These are phyloP conservation scores for Troides oblongomaculatus DNA, from an alignment of 2,888 invertebrate species.

Conservation along the genomic window DNA sequence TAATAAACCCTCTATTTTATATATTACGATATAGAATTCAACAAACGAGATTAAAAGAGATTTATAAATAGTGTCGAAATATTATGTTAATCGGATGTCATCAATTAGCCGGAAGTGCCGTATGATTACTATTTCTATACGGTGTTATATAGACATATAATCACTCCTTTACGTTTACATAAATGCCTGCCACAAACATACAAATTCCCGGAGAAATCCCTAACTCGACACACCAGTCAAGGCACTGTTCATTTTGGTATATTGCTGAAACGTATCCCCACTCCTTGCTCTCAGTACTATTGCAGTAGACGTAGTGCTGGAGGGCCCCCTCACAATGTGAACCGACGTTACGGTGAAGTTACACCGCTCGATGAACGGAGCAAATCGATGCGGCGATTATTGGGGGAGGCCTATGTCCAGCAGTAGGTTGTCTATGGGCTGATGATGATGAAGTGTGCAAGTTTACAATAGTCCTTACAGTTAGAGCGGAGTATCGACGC, in stretches of 20 bases:
- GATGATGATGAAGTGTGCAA: conserved; percentile 47
- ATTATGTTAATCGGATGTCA: conserved; percentile 58
- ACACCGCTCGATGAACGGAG: no score
- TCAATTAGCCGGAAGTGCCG: conserved; percentile 70
- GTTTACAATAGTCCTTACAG: conserved; percentile 65
- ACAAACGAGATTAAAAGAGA: conserved; percentile 66
- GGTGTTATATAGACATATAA: conserved; percentile 79
- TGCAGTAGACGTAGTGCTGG: conserved; percentile 58
- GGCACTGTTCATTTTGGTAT: conserved; percentile 79
- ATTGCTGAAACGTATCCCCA: conserved; percentile 78
- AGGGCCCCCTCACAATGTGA: no score
- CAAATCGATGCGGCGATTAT: no score
- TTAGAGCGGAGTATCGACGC: conserved; percentile 36
- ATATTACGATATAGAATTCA: conserved; percentile 70
- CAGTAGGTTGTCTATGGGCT: no score
- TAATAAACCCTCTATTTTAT: conserved; percentile 69
- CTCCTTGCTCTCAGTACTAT: conserved; percentile 75
- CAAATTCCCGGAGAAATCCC: conserved; percentile 60
- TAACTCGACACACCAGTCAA: conserved; percentile 62
- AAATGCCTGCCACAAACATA: conserved; percentile 56
- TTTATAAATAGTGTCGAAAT: conserved; percentile 56
- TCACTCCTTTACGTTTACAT: conserved; percentile 58
- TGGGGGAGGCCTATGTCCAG: no score
- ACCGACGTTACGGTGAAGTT: no score
- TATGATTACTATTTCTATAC: conserved; percentile 80